Evolutionary conservation across 1,140 invertebrate species (phyloP).

Genomic region (Octopus sinensis): DNA sequence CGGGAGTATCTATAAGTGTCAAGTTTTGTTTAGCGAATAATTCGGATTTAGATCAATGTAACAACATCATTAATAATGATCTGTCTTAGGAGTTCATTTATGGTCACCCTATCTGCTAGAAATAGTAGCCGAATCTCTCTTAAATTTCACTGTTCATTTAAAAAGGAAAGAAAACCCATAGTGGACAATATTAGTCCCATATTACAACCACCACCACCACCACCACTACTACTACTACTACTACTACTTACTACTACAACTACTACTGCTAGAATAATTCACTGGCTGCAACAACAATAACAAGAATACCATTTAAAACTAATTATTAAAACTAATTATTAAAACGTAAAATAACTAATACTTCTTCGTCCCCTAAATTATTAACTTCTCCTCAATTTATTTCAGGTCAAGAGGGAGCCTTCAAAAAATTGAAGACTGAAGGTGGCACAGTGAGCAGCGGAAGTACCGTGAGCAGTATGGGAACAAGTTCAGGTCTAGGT

Average conservation of each 20-base stretch:
- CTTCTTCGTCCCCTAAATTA: conserved; percentile 5
- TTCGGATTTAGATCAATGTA: not conserved
- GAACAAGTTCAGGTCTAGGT: conserved; percentile 43
- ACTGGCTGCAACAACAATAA: conserved; percentile 22
- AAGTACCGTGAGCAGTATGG: conserved; percentile 65
- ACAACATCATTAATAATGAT: conserved; percentile 22
- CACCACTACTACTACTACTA: not conserved
- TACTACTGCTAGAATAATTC: conserved; percentile 18
- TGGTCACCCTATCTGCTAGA: not conserved
- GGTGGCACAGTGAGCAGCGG: conserved; percentile 15
- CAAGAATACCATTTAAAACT: conserved; percentile 26
- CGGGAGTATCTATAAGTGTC: no score
- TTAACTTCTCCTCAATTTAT: conserved; percentile 2
- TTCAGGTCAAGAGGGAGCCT: conserved; percentile 79
- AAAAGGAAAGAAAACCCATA: not conserved
- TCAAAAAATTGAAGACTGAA: conserved; percentile 94
- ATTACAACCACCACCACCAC: not conserved
- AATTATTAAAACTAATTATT: conserved; percentile 4
- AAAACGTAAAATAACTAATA: not conserved
- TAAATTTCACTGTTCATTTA: not conserved
- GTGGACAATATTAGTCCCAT: not conserved
- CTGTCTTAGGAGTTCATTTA: conserved; percentile 24
- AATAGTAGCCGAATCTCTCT: not conserved
- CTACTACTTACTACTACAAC: not conserved
- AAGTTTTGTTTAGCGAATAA: not conserved